Evolutionary conservation across 2,888 invertebrate species (phyloP).

Genomic region (Trichogramma dendrolimi): DNA sequence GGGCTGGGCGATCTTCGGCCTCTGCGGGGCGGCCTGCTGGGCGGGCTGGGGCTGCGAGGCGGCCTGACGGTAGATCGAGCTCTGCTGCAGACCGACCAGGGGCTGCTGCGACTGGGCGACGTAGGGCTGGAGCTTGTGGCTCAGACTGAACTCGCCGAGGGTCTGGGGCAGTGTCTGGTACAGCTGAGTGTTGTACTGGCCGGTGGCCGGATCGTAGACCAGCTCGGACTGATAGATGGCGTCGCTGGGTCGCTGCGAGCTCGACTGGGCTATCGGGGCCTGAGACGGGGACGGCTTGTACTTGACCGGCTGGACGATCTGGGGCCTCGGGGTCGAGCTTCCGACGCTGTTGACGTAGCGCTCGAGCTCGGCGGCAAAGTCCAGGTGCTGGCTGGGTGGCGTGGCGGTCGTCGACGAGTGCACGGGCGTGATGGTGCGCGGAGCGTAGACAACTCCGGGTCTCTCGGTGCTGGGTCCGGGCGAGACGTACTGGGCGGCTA

Average conservation of each 20-base stretch:
- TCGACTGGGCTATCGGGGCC: constrained; percentile 25
- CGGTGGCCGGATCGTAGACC: constrained; percentile 71
- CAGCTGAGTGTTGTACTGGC: constrained; percentile 74
- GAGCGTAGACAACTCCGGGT: constrained; percentile 47
- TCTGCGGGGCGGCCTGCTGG: constrained; percentile 43
- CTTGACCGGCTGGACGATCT: constrained; percentile 24
- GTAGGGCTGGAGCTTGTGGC: constrained; percentile 72
- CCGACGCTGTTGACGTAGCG: constrained; percentile 56
- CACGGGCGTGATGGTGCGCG: constrained; percentile 42
- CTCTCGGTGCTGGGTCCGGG: constrained; percentile 50
- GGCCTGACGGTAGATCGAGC: constrained; percentile 48
- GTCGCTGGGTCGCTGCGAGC: constrained; percentile 47
- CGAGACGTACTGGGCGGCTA: constrained; percentile 48
- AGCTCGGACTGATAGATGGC: constrained; percentile 75
- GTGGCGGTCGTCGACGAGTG: constrained; percentile 43
- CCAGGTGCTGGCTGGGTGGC: constrained; percentile 52
- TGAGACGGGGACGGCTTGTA: constrained; percentile 17
- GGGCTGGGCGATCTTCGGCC: constrained; percentile 43
- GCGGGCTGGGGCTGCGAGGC: constrained; percentile 29
- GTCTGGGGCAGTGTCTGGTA: constrained; percentile 73
- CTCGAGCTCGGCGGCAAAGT: constrained; percentile 73
- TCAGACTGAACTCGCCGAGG: constrained; percentile 67
- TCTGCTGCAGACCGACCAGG: constrained; percentile 57
- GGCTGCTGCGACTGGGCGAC: constrained; percentile 61
- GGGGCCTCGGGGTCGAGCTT: constrained; percentile 46